Conservation (phyloP, 2,797 vertebrate genomes). For the Oceanodroma leucorhoa region DNA sequence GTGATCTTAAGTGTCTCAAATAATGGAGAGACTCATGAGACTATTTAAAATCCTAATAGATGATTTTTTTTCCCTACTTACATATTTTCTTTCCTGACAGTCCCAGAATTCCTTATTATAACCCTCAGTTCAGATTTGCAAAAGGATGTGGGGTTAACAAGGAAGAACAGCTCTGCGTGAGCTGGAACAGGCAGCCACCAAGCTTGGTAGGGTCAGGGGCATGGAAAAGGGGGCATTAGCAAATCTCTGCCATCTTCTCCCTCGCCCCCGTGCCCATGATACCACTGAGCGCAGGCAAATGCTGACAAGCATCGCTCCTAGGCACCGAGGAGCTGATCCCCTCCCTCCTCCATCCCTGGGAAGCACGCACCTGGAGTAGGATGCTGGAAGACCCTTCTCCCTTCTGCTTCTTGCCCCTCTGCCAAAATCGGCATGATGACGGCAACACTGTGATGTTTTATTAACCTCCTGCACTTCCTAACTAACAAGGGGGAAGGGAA, state of each 20-base stretch:
- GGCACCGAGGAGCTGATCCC: accelerated
- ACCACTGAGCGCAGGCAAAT: accelerated
- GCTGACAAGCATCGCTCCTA: background rate
- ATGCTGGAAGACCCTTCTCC: background rate
- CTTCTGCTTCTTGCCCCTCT: background rate
- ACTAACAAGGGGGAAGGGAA: background rate
- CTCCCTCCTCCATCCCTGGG: background rate
- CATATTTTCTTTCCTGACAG: background rate
- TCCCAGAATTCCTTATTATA: background rate
- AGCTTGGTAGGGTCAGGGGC: background rate
- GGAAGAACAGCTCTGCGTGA: background rate
- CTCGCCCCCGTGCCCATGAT: accelerated
- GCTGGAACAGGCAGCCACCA: accelerated
- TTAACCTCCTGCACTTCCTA: background rate
- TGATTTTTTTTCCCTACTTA: background rate
- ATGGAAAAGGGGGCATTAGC: background rate
- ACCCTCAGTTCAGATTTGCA: background rate
- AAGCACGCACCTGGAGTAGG: accelerated
- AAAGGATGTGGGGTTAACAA: background rate
- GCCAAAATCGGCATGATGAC: background rate
- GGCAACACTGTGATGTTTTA: background rate
- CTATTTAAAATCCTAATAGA: constrained; percentile 45
- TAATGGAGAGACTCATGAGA: constrained; percentile 32
- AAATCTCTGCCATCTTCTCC: background rate
- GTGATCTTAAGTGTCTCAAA: constrained; percentile 48